Evolutionary conservation across 1,140 invertebrate genomes (phyloP).

Genomic region (Myzus persicae): DNA sequence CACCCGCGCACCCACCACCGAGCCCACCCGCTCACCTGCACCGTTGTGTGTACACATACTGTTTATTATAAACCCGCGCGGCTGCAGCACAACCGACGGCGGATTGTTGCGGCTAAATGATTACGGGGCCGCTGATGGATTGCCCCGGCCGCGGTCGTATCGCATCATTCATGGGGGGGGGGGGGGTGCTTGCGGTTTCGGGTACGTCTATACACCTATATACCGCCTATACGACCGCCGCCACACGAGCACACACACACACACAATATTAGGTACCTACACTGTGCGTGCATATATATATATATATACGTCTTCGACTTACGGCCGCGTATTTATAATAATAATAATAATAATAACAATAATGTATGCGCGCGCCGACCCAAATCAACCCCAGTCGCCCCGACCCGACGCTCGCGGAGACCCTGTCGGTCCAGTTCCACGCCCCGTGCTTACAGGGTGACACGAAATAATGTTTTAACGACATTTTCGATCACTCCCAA

Average conservation of each 20-base stretch:
- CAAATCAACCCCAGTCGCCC: neutral
- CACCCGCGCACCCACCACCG: neutral
- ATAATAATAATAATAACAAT: neutral
- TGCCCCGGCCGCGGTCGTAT: neutral
- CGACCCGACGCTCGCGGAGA: neutral
- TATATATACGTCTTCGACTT: neutral
- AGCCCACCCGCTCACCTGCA: too few relatives aligned
- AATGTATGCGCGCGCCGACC: neutral
- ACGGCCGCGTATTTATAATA: neutral
- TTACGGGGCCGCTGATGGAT: slow-evolving; percentile 54
- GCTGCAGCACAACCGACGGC: neutral
- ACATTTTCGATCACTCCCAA: neutral
- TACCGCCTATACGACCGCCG: neutral
- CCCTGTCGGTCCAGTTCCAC: neutral
- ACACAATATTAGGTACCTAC: neutral
- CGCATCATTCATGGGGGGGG: neutral
- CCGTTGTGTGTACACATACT: neutral
- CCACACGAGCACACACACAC: neutral
- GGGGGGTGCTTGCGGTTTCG: neutral
- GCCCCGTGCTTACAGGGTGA: neutral
- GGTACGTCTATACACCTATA: neutral
- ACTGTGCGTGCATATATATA: neutral
- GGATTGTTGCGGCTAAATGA: slow-evolving; percentile 50
- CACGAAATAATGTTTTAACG: neutral
- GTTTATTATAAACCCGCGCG: neutral